These are phyloP conservation scores for Leptopilina drosophilae DNA, from an alignment of 2,888 invertebrate species.

Conservation along the genomic window DNA sequence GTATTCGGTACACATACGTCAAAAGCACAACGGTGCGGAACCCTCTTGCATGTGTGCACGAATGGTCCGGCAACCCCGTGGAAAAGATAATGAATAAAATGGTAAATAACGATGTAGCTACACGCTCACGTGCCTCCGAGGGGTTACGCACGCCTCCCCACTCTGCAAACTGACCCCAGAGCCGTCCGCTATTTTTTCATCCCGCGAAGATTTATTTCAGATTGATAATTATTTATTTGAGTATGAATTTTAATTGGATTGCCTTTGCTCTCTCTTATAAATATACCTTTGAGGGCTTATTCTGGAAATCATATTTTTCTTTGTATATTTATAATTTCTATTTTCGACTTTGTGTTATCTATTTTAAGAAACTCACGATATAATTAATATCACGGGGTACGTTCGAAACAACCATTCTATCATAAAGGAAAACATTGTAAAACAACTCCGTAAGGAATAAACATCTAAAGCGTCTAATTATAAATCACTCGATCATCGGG, in stretches of 20 bases:
- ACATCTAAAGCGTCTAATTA: slow-evolving; percentile 6
- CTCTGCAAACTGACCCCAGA: slow-evolving; percentile 35
- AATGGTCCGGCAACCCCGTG: slow-evolving; percentile 47
- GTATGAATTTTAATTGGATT: slow-evolving; percentile 16
- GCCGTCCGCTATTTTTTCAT: slow-evolving; percentile 25
- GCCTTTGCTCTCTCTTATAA: background rate
- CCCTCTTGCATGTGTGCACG: slow-evolving; percentile 35
- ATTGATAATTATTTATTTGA: slow-evolving; percentile 24
- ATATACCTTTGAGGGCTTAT: background rate
- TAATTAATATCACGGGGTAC: too few relatives aligned
- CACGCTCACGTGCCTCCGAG: slow-evolving; percentile 49
- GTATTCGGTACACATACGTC: slow-evolving; percentile 22
- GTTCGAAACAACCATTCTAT: background rate
- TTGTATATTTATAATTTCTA: too few relatives aligned
- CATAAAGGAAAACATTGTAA: background rate
- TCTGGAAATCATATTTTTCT: too few relatives aligned
- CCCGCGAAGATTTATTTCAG: slow-evolving; percentile 4
- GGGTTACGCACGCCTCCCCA: slow-evolving; percentile 49
- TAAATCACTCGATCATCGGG: background rate
- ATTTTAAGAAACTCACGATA: too few relatives aligned
- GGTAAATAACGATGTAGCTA: slow-evolving; percentile 60
- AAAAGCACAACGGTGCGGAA: background rate
- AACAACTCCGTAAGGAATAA: background rate
- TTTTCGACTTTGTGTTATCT: too few relatives aligned
- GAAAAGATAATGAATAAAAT: slow-evolving; percentile 63